A percentile compares a stretch with the other conserved stretches of the same genome.
phyloP scores from a whole-genome alignment of 2,797 vertebrate genomes.

The Syngnathus acus region DNA sequence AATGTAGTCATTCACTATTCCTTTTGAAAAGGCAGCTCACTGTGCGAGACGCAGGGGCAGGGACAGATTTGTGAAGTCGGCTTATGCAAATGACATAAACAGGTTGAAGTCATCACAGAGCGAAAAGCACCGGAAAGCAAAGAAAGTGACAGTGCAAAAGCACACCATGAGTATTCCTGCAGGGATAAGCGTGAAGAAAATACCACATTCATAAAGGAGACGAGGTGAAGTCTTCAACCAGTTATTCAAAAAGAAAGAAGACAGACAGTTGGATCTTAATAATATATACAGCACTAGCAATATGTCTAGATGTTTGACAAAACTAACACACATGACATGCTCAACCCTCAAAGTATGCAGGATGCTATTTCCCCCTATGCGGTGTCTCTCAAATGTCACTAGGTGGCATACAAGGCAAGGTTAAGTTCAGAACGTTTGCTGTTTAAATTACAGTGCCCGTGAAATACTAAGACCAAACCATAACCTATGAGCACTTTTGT shows the following conservation, averaged over 20 bases:
- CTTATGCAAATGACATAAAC: slow-evolving; percentile 48
- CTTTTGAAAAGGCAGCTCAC: slow-evolving; percentile 47
- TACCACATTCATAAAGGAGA: slow-evolving; percentile 11
- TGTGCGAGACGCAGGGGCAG: slow-evolving; percentile 30
- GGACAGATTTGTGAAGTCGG: slow-evolving; percentile 32
- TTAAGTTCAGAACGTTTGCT: slow-evolving; percentile 16
- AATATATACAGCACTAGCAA: neutral
- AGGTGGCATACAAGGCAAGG: slow-evolving; percentile 57
- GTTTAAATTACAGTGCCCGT: neutral
- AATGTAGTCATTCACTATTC: slow-evolving; percentile 56
- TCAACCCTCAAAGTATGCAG: neutral
- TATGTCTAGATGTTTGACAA: neutral
- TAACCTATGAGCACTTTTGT: neutral
- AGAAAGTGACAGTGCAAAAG: slow-evolving; percentile 21
- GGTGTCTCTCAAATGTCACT: slow-evolving; percentile 38
- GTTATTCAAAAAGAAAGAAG: neutral
- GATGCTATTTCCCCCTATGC: slow-evolving; percentile 1
- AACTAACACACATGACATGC: neutral
- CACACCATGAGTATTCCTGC: slow-evolving; percentile 28
- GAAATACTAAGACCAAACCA: neutral
- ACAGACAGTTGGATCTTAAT: neutral
- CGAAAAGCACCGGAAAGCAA: slow-evolving; percentile 8
- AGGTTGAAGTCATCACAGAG: slow-evolving; percentile 24
- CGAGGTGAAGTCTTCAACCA: slow-evolving; percentile 15
- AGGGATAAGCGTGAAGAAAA: slow-evolving; percentile 37